Conservation (phyloP, 2,113 vertebrate genomes). For the Turdus rufiventris region DNA sequence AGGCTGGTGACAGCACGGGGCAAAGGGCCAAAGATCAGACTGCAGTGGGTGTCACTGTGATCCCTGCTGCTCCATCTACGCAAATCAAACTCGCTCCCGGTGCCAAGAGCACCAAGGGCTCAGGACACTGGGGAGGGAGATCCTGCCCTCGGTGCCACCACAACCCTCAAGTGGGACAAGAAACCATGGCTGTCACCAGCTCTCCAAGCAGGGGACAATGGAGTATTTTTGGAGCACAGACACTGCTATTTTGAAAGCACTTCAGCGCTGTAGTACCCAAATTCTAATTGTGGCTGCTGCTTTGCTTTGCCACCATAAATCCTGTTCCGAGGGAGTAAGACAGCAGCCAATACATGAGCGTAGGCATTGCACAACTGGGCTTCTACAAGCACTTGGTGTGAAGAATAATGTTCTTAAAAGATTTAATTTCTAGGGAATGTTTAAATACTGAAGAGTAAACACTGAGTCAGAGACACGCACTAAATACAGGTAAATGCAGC, state of each 20-base stretch:
- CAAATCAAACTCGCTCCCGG: rapidly evolving
- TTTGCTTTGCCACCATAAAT: background rate
- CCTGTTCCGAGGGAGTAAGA: slow-evolving; percentile 1
- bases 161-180: rapidly evolving
- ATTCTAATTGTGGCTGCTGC: slow-evolving; percentile 15
- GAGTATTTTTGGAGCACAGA: background rate
- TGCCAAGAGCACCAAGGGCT: background rate
- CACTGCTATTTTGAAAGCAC: background rate
- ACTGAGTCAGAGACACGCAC: slow-evolving; percentile 28
- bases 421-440: slow-evolving; percentile 48
- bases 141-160: background rate
- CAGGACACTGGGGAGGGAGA: rapidly evolving
- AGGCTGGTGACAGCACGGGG: background rate
- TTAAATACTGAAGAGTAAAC: slow-evolving; percentile 27
- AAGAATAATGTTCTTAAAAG: slow-evolving; percentile 36
- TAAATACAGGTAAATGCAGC: slow-evolving; percentile 46
- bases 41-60: background rate
- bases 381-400: slow-evolving; percentile 27
- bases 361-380: slow-evolving; percentile 47
- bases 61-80: background rate
- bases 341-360: slow-evolving; percentile 18
- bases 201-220: background rate
- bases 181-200: background rate
- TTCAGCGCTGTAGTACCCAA: background rate
- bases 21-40: background rate